Conservation (phyloP, 2,113 vertebrate species). For the Ondatra zibethicus region DNA sequence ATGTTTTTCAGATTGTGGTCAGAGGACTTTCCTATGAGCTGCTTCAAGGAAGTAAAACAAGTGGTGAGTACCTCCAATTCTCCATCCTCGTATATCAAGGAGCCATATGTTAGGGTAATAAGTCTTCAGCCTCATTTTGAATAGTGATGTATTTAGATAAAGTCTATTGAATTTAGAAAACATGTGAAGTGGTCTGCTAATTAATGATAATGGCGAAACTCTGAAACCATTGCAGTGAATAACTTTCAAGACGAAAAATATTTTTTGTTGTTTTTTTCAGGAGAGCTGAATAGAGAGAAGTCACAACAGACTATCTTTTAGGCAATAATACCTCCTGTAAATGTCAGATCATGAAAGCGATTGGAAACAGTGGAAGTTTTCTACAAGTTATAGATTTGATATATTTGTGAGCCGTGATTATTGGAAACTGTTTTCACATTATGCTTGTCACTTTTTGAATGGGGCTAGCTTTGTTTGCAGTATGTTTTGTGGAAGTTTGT, state of each 20-base stretch:
- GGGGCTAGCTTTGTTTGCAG: background rate
- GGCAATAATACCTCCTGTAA: conserved; percentile 7
- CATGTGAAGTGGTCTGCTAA: background rate
- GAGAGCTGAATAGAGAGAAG: background rate
- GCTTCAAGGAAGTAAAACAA: background rate
- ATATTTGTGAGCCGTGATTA: background rate
- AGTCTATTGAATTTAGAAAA: background rate
- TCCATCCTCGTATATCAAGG: background rate
- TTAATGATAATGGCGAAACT: background rate
- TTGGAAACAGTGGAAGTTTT: conserved; percentile 10
- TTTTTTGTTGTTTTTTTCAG: background rate
- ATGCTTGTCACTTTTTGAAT: background rate
- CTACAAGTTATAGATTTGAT: conserved; percentile 1
- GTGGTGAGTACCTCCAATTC: background rate
- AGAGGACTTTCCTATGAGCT: background rate
- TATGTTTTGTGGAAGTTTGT: conserved; percentile 42
- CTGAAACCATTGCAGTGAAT: background rate
- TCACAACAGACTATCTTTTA: background rate
- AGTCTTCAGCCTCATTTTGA: background rate
- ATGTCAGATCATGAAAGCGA: background rate
- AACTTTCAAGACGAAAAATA: background rate
- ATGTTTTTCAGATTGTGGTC: background rate
- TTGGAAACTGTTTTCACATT: background rate
- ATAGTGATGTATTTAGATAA: background rate
- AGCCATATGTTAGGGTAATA: background rate